Conservation (phyloP, 2,113 vertebrate genomes). For the Rhynchomys soricoides region DNA sequence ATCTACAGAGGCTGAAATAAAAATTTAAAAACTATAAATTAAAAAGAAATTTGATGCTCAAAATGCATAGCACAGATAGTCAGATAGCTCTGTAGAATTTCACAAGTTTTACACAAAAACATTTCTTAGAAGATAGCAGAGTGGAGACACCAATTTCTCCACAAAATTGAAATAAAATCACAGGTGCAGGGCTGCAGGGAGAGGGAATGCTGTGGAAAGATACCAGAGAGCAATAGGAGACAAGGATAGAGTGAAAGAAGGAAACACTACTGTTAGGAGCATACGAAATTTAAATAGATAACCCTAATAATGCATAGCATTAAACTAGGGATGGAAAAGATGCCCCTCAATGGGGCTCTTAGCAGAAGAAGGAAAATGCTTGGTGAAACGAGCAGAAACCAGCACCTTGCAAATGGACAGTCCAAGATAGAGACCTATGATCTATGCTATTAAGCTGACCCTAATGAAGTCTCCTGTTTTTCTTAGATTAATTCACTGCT, state of each 20-base stretch:
- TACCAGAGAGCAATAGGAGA: not conserved
- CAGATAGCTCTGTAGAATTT: conserved; percentile 7
- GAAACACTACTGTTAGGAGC: not conserved
- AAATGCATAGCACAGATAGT: not conserved
- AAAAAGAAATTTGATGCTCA: not conserved
- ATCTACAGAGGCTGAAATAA: not conserved
- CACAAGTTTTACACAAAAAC: conserved; percentile 29
- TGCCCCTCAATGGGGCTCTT: not conserved
- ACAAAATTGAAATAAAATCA: not conserved
- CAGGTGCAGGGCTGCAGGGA: not conserved
- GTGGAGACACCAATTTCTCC: not conserved
- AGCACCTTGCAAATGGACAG: not conserved
- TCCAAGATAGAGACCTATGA: not conserved
- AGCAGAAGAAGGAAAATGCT: not conserved
- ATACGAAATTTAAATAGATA: not conserved
- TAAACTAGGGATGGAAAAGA: not conserved
- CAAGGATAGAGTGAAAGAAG: not conserved
- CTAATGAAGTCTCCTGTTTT: not conserved
- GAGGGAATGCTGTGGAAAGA: not conserved
- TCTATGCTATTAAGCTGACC: not conserved
- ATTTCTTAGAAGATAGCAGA: not conserved
- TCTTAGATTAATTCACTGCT: not conserved
- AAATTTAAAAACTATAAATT: conserved; percentile 23
- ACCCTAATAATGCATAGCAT: not conserved
- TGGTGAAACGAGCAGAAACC: not conserved